Conservation (phyloP, 2,797 vertebrate species). For the Sarcoramphus papa region DNA sequence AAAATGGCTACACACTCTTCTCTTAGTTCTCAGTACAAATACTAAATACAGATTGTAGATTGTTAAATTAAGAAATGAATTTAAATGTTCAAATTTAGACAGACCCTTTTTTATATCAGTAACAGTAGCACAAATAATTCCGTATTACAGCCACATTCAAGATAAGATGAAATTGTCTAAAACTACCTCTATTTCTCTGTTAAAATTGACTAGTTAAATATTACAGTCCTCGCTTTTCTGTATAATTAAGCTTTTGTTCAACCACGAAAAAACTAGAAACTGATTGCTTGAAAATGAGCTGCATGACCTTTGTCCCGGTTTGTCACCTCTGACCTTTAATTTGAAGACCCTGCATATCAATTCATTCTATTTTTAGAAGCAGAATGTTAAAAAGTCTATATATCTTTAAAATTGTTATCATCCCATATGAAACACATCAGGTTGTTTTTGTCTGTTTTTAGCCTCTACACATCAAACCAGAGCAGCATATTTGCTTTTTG, state of each 20-base stretch:
- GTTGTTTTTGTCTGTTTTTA: not conserved
- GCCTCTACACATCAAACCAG: not conserved
- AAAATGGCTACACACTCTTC: not conserved
- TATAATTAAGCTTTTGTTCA: slow-evolving; percentile 79
- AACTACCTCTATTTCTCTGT: not conserved
- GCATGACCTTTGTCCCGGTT: slow-evolving; percentile 73
- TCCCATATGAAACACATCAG: not conserved
- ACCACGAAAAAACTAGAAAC: slow-evolving; percentile 68
- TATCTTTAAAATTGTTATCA: slow-evolving; percentile 13
- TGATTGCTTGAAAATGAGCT: slow-evolving; percentile 76
- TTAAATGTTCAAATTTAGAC: not conserved
- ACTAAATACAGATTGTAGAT: not conserved
- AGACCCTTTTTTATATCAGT: not conserved
- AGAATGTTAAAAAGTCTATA: slow-evolving; percentile 46
- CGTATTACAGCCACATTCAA: not conserved
- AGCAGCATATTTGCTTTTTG: not conserved
- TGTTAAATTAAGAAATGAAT: not conserved
- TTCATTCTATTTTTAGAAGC: slow-evolving; percentile 73
- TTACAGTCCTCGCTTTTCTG: slow-evolving; percentile 48
- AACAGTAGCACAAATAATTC: not conserved
- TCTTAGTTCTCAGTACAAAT: not conserved
- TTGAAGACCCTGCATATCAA: slow-evolving; percentile 75
- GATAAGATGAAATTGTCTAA: slow-evolving; percentile 3
- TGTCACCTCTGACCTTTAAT: slow-evolving; percentile 80
- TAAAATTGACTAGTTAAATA: slow-evolving; percentile 47